These are phyloP conservation scores for Drosophila mimetica DNA, from an alignment of 2,888 invertebrate genomes.

Conservation along the genomic window DNA sequence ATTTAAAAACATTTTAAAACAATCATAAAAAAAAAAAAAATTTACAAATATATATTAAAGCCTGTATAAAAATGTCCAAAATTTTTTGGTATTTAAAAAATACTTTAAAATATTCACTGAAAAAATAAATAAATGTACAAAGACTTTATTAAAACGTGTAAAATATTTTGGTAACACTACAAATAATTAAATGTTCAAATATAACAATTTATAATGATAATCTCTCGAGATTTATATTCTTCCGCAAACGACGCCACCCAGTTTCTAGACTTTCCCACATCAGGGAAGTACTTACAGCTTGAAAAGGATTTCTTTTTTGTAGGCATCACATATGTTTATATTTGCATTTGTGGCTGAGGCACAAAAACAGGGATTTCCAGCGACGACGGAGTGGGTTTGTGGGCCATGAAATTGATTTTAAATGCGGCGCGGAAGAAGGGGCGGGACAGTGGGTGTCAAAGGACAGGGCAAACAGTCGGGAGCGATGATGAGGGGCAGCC, in stretches of 20 bases:
- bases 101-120: neutral
- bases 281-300: conserved; percentile 44
- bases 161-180: too few species aligned
- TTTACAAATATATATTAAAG: too few species aligned
- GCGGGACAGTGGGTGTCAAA: conserved; percentile 36
- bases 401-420: conserved; percentile 70
- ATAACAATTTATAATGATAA: too few species aligned
- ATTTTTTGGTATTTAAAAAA: too few species aligned
- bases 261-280: conserved; percentile 16
- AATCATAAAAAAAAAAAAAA: too few species aligned
- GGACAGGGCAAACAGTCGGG: conserved; percentile 26
- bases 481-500: conserved; percentile 18
- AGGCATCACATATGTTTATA: conserved; percentile 35
- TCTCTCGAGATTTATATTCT: too few species aligned
- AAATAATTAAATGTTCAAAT: too few species aligned
- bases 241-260: neutral
- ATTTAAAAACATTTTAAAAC: too few species aligned
- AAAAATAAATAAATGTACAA: neutral
- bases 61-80: too few species aligned
- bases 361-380: conserved; percentile 54
- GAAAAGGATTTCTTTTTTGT: conserved; percentile 45
- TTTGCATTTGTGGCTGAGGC: conserved; percentile 23
- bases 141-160: neutral
- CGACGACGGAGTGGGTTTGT: conserved; percentile 38
- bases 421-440: conserved; percentile 61